phyloP scores from a whole-genome alignment of 2,113 vertebrate species.

The Bothrops jararaca region DNA sequence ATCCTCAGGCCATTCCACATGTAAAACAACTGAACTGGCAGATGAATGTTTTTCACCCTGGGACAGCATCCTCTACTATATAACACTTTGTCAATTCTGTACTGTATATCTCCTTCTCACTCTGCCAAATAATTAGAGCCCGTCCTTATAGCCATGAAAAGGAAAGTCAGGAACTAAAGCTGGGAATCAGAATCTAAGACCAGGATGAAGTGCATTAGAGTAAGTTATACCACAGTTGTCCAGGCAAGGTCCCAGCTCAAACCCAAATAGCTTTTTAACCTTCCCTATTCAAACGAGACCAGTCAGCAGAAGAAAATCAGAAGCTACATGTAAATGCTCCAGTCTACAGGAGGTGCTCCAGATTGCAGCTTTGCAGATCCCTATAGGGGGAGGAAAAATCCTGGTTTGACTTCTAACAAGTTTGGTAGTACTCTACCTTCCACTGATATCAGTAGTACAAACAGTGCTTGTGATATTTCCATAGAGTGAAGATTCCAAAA shows the following conservation, averaged over 20 bases:
- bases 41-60: neutral
- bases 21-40: neutral
- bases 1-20: neutral
- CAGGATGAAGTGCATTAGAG: neutral
- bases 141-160: neutral
- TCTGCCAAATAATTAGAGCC: neutral
- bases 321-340: neutral
- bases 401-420: neutral
- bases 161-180: neutral
- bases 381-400: neutral
- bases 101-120: neutral
- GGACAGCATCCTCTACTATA: neutral
- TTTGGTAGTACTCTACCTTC: neutral
- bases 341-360: neutral
- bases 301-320: neutral
- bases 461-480: neutral
- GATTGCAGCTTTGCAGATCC: neutral
- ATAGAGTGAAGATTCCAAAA: neutral
- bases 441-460: neutral
- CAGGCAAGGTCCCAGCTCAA: neutral
- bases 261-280: neutral
- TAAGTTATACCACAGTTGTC: neutral
- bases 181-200: neutral
- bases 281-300: neutral
- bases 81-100: neutral